These are phyloP conservation scores for Bombus fervidus DNA, from an alignment of 1,140 invertebrate genomes.

Conservation along the genomic window DNA sequence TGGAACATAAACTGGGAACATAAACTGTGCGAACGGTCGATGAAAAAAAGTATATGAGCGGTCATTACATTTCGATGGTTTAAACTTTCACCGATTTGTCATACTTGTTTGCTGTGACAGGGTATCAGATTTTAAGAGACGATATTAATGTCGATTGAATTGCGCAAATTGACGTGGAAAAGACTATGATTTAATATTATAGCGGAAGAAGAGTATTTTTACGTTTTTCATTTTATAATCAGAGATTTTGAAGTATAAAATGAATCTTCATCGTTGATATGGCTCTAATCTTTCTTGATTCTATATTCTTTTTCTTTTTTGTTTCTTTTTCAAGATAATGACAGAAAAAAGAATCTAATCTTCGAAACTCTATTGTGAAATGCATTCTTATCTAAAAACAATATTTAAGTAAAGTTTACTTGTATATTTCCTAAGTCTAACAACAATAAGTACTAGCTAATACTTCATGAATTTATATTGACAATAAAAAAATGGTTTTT, in stretches of 20 bases:
- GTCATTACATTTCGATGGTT: not conserved
- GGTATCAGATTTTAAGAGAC: not conserved
- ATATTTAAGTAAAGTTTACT: too few species aligned
- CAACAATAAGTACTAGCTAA: too few species aligned
- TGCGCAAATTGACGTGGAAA: not conserved
- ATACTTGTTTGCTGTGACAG: not conserved
- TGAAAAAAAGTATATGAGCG: not conserved
- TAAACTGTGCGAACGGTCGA: not conserved
- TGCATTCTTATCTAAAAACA: too few species aligned
- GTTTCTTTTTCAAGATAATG: not conserved
- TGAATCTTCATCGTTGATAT: not conserved
- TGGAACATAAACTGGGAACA: not conserved
- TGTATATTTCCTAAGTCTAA: too few species aligned
- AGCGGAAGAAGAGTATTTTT: not conserved
- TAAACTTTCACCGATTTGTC: not conserved
- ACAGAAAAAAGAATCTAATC: not conserved
- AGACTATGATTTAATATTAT: not conserved
- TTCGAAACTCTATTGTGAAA: not conserved
- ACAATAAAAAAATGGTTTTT: not conserved
- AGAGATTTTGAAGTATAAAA: not conserved
- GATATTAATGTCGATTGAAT: not conserved
- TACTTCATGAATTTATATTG: not conserved
- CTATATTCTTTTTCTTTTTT: not conserved
- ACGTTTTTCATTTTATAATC: too few species aligned
- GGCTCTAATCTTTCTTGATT: not conserved